These are phyloP conservation scores for Helicoverpa zea DNA, from an alignment of 1,140 invertebrate species.

Conservation along the genomic window DNA sequence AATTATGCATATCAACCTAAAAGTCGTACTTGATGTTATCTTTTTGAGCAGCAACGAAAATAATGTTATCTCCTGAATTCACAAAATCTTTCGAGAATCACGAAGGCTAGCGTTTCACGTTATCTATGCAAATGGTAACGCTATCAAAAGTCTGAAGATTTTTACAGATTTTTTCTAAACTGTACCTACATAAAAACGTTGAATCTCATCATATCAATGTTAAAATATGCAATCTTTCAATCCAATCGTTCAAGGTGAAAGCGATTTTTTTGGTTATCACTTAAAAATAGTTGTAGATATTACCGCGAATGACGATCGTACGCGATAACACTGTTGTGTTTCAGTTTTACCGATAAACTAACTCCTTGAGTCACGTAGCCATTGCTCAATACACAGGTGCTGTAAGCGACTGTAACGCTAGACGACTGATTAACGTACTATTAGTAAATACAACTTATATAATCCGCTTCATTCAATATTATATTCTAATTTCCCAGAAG, in stretches of 20 bases:
- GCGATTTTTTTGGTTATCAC: slow-evolving; percentile 67
- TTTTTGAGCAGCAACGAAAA: neutral
- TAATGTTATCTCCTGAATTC: slow-evolving; percentile 1
- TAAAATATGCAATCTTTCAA: slow-evolving; percentile 61
- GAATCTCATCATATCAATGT: neutral
- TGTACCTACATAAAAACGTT: too few species aligned
- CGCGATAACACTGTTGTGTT: slow-evolving; percentile 79
- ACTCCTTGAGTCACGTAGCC: slow-evolving; percentile 83
- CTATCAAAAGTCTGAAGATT: neutral
- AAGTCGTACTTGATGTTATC: neutral
- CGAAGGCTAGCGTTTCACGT: neutral
- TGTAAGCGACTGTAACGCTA: slow-evolving; percentile 21
- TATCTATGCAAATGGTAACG: neutral
- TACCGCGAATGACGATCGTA: slow-evolving; percentile 72
- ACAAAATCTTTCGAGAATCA: slow-evolving; percentile 2
- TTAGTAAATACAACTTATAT: slow-evolving; percentile 51
- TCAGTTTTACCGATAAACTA: slow-evolving; percentile 75
- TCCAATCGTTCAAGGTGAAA: slow-evolving; percentile 76
- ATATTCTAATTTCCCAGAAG: slow-evolving; percentile 51
- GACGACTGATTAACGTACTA: slow-evolving; percentile 41
- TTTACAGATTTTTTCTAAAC: neutral
- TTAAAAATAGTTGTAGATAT: slow-evolving; percentile 68
- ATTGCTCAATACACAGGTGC: slow-evolving; percentile 59
- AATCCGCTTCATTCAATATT: slow-evolving; percentile 42
- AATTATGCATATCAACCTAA: neutral